Evolutionary conservation across 2,113 vertebrate genomes (phyloP).

Genomic region (Hippopotamus amphibius): DNA sequence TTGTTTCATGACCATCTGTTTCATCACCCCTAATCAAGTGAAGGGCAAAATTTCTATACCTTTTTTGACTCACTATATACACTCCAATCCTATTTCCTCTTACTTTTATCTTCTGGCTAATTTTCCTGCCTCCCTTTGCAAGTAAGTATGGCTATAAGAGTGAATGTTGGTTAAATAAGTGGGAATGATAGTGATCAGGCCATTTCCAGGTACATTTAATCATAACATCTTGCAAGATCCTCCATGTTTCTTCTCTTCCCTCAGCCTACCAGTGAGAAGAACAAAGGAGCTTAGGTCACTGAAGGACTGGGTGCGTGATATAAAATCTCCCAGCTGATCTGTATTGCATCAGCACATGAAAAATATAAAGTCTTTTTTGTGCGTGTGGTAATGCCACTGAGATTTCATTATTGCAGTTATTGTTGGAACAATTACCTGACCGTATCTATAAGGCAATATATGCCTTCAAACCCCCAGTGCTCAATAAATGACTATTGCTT

Average conservation of each 20-base stretch:
- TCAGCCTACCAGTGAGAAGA: not conserved
- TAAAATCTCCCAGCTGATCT: not conserved
- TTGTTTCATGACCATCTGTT: not conserved
- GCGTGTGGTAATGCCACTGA: not conserved
- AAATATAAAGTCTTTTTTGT: not conserved
- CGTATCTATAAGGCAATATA: not conserved
- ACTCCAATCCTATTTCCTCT: not conserved
- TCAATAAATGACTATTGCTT: not conserved
- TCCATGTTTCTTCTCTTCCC: not conserved
- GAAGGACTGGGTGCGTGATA: not conserved
- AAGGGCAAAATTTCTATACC: not conserved
- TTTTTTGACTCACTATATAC: not conserved
- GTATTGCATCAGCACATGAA: not conserved
- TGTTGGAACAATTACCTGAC: not conserved
- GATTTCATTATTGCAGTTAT: not conserved
- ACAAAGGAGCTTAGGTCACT: not conserved
- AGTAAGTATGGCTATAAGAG: not conserved
- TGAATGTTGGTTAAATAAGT: not conserved
- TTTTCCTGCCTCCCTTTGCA: not conserved
- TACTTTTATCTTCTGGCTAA: not conserved
- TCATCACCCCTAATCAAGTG: not conserved
- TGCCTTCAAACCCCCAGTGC: not conserved
- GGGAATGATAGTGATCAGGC: not conserved
- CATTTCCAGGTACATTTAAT: not conserved
- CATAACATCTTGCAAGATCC: accelerated